Evolutionary conservation across 2,888 invertebrate species (phyloP).

Genomic region (Trisateles emortualis): DNA sequence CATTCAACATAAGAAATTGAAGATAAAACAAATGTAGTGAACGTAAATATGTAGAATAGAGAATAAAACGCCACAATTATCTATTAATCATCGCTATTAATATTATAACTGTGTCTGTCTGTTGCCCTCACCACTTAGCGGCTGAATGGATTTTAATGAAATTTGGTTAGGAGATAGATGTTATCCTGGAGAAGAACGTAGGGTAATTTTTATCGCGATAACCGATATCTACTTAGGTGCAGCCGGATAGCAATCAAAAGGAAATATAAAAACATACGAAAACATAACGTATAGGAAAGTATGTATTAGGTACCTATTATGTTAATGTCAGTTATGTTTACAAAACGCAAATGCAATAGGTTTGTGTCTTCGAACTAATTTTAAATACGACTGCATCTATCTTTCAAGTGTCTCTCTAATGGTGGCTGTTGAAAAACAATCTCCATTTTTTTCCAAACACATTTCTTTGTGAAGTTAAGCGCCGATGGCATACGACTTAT

Average conservation of each 20-base stretch:
- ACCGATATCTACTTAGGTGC: too few relatives aligned
- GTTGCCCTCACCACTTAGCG: too few relatives aligned
- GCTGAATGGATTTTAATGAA: too few relatives aligned
- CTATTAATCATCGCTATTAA: too few relatives aligned
- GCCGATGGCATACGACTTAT: constrained; percentile 68
- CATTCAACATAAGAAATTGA: constrained; percentile 69
- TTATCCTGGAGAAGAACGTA: too few relatives aligned
- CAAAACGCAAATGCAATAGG: constrained; percentile 16
- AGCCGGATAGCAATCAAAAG: too few relatives aligned
- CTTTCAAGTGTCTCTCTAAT: constrained; percentile 82
- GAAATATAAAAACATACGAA: constrained; percentile 43
- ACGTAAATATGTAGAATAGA: constrained; percentile 42
- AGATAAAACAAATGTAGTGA: constrained; percentile 58
- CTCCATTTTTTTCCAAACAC: constrained; percentile 62
- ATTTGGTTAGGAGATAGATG: too few relatives aligned
- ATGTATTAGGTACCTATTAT: constrained; percentile 6
- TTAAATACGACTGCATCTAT: constrained; percentile 64
- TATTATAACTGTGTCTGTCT: too few relatives aligned
- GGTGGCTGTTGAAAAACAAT: constrained; percentile 75
- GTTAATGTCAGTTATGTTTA: constrained; percentile 23
- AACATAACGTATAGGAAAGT: constrained; percentile 20
- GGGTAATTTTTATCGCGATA: too few relatives aligned
- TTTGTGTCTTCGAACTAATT: constrained; percentile 36
- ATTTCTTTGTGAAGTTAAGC: constrained; percentile 61
- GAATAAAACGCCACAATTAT: constrained; percentile 44